phyloP scores from a whole-genome alignment of 2,888 invertebrate species.

The Deilephila elpenor region DNA sequence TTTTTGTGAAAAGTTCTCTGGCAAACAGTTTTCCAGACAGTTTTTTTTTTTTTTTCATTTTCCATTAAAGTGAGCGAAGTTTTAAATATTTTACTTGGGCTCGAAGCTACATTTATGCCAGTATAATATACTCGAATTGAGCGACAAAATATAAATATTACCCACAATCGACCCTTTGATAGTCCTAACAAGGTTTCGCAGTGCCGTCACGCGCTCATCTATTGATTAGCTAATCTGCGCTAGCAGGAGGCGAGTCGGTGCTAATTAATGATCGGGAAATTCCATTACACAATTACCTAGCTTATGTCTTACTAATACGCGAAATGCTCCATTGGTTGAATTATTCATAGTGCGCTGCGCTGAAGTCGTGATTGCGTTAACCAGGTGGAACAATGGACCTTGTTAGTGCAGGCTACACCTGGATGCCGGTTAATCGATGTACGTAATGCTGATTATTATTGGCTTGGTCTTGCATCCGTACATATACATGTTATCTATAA shows the following conservation, averaged over 20 bases:
- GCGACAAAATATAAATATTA: neutral
- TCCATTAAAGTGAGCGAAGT: too few species aligned
- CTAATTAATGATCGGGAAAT: constrained; percentile 62
- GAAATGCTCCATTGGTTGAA: constrained; percentile 38
- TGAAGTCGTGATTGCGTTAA: constrained; percentile 24
- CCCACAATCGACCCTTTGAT: neutral
- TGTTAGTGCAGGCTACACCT: constrained; percentile 12
- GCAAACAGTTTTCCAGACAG: too few species aligned
- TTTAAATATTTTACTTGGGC: too few species aligned
- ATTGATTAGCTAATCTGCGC: constrained; percentile 20
- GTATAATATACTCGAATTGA: neutral
- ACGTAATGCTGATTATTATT: constrained; percentile 6
- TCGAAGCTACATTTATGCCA: neutral
- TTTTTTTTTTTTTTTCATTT: too few species aligned
- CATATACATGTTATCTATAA: too few species aligned
- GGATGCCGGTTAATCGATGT: constrained; percentile 1
- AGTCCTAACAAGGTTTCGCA: neutral
- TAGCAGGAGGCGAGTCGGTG: constrained; percentile 1
- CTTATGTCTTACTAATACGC: constrained; percentile 55
- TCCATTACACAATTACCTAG: constrained; percentile 69
- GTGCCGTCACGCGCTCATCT: neutral
- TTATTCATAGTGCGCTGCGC: constrained; percentile 34
- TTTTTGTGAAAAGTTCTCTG: too few species aligned
- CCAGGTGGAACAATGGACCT: constrained; percentile 32
- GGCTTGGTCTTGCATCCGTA: neutral